Percentiles rank a stretch among this genome's conserved stretches.
These are phyloP conservation scores for Dipodomys merriami DNA, from an alignment of 2,113 vertebrate genomes.

Conservation along the genomic window DNA sequence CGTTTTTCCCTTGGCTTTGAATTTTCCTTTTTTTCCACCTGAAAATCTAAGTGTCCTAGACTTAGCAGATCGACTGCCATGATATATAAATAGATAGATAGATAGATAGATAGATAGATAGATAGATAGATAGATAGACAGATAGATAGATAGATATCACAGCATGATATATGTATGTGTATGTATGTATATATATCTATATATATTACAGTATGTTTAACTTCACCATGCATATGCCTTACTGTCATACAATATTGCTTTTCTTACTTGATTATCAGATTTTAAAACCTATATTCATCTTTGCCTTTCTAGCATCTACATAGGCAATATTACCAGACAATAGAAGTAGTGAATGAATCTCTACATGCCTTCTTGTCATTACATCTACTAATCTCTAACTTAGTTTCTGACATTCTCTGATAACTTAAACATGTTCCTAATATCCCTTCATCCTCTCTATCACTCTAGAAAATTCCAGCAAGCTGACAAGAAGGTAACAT, in stretches of 20 bases:
- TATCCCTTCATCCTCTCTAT: background rate
- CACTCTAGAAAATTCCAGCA: background rate
- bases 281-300: background rate
- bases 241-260: background rate
- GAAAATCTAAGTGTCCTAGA: background rate
- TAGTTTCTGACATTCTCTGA: background rate
- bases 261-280: background rate
- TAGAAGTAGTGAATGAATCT: background rate
- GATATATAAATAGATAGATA: background rate
- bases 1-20: background rate
- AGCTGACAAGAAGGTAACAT: background rate
- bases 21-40: background rate
- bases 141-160: too few relatives aligned
- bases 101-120: too few relatives aligned
- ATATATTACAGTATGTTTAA: background rate
- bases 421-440: background rate
- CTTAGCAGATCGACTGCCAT: background rate
- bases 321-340: background rate
- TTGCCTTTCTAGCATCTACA: background rate
- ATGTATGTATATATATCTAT: too few relatives aligned
- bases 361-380: background rate
- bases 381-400: background rate
- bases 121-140: too few relatives aligned
- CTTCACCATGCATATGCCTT: background rate
- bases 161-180: too few relatives aligned